Evolutionary conservation across 2,113 vertebrate species (phyloP).

Genomic region (Mormyrus iriodes): DNA sequence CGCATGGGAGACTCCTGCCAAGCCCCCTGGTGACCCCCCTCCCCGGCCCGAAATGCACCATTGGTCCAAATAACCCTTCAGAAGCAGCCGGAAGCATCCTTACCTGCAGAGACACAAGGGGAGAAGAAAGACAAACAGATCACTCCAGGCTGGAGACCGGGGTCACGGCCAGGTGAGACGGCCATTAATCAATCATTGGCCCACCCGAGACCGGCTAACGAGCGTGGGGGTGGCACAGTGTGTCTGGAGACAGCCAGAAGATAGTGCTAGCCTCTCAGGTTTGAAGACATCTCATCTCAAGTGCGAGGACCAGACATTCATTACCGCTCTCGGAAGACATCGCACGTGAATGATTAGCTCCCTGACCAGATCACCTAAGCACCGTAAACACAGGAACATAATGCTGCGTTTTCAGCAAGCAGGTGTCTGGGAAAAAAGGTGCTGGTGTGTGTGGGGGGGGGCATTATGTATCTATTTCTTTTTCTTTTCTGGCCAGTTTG

Average conservation of each 20-base stretch:
- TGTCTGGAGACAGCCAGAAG: not conserved
- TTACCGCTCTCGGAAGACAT: not conserved
- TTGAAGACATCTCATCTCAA: not conserved
- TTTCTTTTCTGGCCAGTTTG: not conserved
- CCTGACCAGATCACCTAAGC: not conserved
- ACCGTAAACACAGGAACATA: not conserved
- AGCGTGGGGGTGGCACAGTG: not conserved
- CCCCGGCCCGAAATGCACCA: not conserved
- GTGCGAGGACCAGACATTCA: not conserved
- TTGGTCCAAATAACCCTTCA: not conserved
- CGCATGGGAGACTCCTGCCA: not conserved
- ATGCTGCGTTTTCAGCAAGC: no score
- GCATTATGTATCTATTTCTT: not conserved
- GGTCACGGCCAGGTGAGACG: not conserved
- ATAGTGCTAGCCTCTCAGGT: not conserved
- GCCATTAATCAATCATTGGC: not conserved
- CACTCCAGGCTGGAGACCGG: not conserved
- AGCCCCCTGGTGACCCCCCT: not conserved
- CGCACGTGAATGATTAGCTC: not conserved
- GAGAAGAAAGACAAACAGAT: not conserved
- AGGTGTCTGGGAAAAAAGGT: not conserved
- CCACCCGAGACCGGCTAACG: not conserved
- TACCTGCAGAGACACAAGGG: conserved; percentile 20
- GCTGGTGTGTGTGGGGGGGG: not conserved
- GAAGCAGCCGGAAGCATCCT: not conserved